Conservation (phyloP, 2,113 vertebrate genomes). For the Toxotes jaculatrix region DNA sequence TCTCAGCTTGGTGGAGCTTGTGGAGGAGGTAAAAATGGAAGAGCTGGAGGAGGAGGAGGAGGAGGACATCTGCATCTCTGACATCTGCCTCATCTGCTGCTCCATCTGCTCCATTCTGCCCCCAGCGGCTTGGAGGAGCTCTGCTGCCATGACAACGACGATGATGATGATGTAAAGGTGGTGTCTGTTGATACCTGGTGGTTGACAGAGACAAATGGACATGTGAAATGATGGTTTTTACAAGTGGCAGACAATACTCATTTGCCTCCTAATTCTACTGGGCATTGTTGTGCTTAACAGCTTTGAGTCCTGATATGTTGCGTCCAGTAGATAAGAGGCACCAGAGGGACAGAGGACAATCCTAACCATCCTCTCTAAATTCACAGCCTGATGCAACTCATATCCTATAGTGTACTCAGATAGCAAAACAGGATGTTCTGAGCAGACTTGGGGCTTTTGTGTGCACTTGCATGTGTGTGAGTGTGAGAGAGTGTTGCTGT, state of each 20-base stretch:
- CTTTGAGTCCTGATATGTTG: constrained; percentile 5
- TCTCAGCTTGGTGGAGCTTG: constrained; percentile 48
- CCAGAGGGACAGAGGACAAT: background rate
- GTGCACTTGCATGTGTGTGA: background rate
- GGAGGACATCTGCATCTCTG: constrained; percentile 46
- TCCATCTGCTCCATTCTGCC: constrained; percentile 58
- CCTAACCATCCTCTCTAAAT: background rate
- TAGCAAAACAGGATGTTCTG: background rate
- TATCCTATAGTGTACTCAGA: background rate
- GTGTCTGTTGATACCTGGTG: background rate
- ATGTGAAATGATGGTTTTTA: constrained; percentile 27
- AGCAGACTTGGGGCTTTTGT: background rate
- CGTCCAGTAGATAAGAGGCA: constrained; percentile 22
- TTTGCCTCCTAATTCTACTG: background rate
- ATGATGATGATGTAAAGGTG: background rate
- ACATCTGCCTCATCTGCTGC: constrained; percentile 48
- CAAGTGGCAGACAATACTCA: background rate
- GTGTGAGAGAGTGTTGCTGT: background rate
- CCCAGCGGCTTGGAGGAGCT: constrained; percentile 51
- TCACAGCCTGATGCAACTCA: background rate
- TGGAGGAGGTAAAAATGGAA: constrained; percentile 46
- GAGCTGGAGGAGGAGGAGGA: constrained; percentile 45
- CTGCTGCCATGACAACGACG: constrained; percentile 53
- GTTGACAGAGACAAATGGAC: constrained; percentile 21
- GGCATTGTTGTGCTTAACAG: background rate